Evolutionary conservation across 92 coral and sea anemone species (phyloP), one percentile per base, ranked within the genome.

Genomic region (Parazoanthus darwini): DNA sequence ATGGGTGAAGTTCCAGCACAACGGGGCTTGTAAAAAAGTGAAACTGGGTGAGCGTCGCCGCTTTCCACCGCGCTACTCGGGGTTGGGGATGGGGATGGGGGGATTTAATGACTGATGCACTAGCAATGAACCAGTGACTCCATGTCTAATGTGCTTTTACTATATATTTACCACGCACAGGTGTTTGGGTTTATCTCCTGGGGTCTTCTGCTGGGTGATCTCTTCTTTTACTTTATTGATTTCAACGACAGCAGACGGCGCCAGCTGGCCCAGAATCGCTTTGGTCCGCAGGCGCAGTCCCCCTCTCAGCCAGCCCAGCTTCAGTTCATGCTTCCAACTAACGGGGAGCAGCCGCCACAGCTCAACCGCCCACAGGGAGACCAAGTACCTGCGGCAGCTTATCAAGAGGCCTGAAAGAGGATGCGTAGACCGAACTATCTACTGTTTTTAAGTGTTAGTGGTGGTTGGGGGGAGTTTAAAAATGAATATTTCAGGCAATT

Each of bases 171-270:
- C 23, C 46, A 8, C 37, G 3, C 4, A 35, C 78, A 74, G 78
- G 78, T 74, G 16, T 74, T 74, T 18, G 78, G 78, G 18, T 74
- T 74, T 4, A 13, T 74, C 46, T 74, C 78, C 23, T 74, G 78
- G 78, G 39, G 23, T 25, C 78, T 74, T 5, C 46, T 74, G 23
- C 23, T 39, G 78, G 78, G 43, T 0, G 35, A 36, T 14, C 43
- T 74, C n/a, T 74, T 74, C 9, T 29, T 36, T 36, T 36, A 74
- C 23, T 74, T 35, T 29, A 74, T 29, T 25, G 43, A 36, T 8
- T 74, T 29, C 78, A 74, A 74, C 8, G 78, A 74, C 78, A 74
- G 43, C 46, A 36, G 78, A 15, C 78, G 78, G 23, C 78, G 43
- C 23, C 78, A 29, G 43, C 78, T 74, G 23, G 78, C 48, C 43